Conservation (phyloP, 2,113 vertebrate genomes). For the Phocoena sinus region DNA sequence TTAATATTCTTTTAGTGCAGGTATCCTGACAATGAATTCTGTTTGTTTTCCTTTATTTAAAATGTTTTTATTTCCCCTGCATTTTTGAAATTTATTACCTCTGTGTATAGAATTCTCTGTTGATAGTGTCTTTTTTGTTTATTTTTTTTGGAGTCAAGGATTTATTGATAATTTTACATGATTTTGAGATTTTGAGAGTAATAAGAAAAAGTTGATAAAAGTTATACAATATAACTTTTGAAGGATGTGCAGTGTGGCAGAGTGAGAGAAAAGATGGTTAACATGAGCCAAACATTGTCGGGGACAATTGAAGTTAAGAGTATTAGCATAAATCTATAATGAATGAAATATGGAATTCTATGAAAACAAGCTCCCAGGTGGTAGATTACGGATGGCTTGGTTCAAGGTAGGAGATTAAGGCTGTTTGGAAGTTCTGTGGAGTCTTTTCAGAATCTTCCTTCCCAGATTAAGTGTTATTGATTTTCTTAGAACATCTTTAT, state of each 20-base stretch:
- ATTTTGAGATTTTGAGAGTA: not conserved
- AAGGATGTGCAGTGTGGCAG: not conserved
- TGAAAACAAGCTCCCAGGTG: not conserved
- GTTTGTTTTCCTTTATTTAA: not conserved
- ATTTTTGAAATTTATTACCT: not conserved
- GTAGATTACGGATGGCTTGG: not conserved
- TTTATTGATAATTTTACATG: not conserved
- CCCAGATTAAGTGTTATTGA: not conserved
- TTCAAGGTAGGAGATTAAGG: not conserved
- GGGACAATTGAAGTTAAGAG: not conserved
- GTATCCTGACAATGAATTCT: not conserved
- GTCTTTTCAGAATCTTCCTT: conserved; percentile 7
- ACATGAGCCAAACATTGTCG: not conserved
- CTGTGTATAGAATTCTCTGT: not conserved
- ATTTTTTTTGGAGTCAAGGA: not conserved
- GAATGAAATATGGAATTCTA: not conserved
- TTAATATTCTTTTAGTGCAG: not conserved
- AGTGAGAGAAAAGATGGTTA: not conserved
- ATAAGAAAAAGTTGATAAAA: not conserved
- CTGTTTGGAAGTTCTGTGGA: not conserved
- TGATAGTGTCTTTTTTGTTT: not conserved
- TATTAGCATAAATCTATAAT: not conserved
- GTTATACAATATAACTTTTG: not conserved
- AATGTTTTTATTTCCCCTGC: not conserved
- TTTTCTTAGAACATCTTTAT: not conserved